Evolutionary conservation across 2,797 vertebrate genomes (phyloP).

Genomic region (Galago senegalensis): DNA sequence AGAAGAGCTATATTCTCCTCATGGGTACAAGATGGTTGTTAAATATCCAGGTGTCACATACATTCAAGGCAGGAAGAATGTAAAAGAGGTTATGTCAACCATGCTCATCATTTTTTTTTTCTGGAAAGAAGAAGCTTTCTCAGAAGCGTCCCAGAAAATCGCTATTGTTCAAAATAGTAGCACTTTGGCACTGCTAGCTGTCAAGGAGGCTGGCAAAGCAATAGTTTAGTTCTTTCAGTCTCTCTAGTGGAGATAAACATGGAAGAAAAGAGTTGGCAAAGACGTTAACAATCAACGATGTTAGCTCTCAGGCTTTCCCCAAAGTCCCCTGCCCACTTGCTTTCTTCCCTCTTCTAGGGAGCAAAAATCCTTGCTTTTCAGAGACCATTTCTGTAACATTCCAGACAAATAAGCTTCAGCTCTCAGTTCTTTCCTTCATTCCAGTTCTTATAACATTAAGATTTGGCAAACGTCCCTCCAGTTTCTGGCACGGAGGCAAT

Average conservation of each 20-base stretch:
- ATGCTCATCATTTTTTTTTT: neutral
- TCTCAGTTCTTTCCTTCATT: slow-evolving; percentile 26
- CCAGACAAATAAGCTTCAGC: slow-evolving; percentile 18
- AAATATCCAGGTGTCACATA: neutral
- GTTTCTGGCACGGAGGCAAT: neutral
- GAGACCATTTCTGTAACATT: neutral
- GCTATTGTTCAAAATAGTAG: slow-evolving; percentile 1
- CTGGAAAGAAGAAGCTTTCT: slow-evolving; percentile 46
- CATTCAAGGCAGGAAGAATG: slow-evolving; percentile 21
- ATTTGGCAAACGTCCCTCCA: slow-evolving; percentile 26
- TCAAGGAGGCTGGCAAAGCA: neutral
- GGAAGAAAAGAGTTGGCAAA: neutral
- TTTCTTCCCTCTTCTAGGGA: neutral
- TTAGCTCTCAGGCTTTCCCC: neutral
- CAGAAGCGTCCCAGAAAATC: slow-evolving; percentile 21
- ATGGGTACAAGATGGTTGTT: neutral
- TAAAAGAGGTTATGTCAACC: neutral
- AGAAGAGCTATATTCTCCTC: slow-evolving; percentile 29
- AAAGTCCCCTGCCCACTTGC: neutral
- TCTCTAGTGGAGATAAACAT: neutral
- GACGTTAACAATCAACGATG: neutral
- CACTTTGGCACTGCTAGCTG: neutral
- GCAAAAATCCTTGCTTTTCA: neutral
- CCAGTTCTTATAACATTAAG: slow-evolving; percentile 11
- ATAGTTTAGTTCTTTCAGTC: neutral